These are phyloP conservation scores for Xanthia togata DNA, from an alignment of 2,888 invertebrate species.

Conservation along the genomic window DNA sequence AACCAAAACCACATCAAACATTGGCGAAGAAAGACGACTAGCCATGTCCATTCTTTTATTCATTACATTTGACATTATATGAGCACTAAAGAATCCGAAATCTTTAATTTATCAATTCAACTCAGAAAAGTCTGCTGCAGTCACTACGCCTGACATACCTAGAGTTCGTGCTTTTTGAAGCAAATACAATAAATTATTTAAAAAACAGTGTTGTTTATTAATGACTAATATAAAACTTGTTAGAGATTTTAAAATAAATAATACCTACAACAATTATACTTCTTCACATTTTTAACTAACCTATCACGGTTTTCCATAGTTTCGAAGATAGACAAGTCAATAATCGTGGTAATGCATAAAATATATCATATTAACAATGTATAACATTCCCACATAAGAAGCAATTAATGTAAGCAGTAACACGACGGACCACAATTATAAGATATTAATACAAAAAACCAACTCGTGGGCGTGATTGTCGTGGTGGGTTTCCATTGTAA, in stretches of 20 bases:
- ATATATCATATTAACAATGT: constrained; percentile 64
- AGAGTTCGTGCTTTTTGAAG: neutral
- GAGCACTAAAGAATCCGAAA: neutral
- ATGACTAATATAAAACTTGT: neutral
- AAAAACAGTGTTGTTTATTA: neutral
- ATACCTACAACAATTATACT: constrained; percentile 21
- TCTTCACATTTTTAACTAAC: constrained; percentile 10
- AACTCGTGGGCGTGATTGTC: constrained; percentile 78
- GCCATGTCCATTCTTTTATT: too few species aligned
- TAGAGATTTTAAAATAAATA: constrained; percentile 20
- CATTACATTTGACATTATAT: too few species aligned
- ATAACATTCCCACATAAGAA: constrained; percentile 55
- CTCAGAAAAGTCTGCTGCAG: neutral
- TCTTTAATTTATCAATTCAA: neutral
- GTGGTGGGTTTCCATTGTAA: constrained; percentile 68
- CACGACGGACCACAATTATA: constrained; percentile 78
- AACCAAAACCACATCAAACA: too few species aligned
- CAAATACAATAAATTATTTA: neutral
- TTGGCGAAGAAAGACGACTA: too few species aligned
- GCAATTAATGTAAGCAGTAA: constrained; percentile 80
- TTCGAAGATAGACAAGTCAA: constrained; percentile 57
- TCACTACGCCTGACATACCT: neutral
- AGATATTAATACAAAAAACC: constrained; percentile 79
- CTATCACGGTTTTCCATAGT: constrained; percentile 11
- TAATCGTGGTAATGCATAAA: constrained; percentile 55